Conservation (phyloP, 2,113 vertebrate genomes). For the Dasypus novemcinctus region DNA sequence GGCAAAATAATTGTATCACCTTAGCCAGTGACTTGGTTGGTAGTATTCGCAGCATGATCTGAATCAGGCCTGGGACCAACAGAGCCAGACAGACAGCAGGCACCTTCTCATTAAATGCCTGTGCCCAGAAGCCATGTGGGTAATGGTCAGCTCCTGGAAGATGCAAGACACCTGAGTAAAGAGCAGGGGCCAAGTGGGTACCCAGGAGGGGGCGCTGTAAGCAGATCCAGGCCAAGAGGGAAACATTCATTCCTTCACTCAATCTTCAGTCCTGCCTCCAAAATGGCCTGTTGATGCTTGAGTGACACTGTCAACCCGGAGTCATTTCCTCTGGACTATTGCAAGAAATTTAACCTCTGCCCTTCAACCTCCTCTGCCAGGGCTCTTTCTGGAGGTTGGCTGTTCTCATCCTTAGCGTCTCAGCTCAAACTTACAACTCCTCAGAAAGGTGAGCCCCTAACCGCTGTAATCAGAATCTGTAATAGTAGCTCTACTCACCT, state of each 20-base stretch:
- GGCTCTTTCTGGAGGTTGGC: neutral
- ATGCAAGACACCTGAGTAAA: neutral
- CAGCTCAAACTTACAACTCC: neutral
- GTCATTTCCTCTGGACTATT: neutral
- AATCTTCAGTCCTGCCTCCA: neutral
- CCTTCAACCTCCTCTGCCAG: neutral
- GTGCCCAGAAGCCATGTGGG: neutral
- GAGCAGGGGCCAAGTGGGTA: neutral
- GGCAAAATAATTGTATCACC: neutral
- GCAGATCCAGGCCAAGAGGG: neutral
- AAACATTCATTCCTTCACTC: neutral
- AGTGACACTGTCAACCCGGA: neutral
- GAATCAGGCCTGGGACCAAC: neutral
- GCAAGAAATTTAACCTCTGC: neutral
- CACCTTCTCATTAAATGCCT: neutral
- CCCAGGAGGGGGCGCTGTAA: neutral
- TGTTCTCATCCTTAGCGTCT: conserved; percentile 29
- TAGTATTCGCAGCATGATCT: neutral
- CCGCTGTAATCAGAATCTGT: neutral
- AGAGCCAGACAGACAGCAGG: neutral
- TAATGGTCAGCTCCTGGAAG: neutral
- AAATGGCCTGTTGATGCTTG: neutral
- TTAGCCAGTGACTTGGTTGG: neutral
- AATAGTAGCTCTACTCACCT: neutral
- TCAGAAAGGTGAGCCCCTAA: neutral